A percentile compares a stretch with the other conserved stretches of the same genome.
phyloP scores from a whole-genome alignment of 2,113 vertebrate species.

The Thymallus thymallus region DNA sequence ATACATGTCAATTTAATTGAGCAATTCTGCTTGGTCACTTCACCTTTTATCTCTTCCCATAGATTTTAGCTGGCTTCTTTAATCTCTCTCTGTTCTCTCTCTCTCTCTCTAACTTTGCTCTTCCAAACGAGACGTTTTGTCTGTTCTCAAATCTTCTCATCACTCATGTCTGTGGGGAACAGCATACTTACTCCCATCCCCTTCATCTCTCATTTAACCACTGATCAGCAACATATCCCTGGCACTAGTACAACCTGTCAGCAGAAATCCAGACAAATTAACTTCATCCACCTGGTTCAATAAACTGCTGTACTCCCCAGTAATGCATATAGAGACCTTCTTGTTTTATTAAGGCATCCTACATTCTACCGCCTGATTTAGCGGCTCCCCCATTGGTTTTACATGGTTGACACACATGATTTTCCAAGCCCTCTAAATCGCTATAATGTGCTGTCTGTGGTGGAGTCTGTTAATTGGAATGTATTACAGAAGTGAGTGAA shows the following conservation, averaged over 20 bases:
- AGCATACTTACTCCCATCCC: neutral
- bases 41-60: neutral
- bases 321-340: neutral
- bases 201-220: conserved; percentile 2
- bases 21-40: neutral
- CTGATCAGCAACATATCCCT: neutral
- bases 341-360: neutral
- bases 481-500: conserved; percentile 43
- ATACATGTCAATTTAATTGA: conserved; percentile 5
- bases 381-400: conserved; percentile 25
- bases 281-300: neutral
- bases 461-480: conserved; percentile 51
- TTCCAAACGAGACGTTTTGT: neutral
- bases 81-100: neutral
- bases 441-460: conserved; percentile 56
- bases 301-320: neutral
- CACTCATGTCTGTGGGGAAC: neutral
- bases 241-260: neutral
- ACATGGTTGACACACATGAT: conserved; percentile 33
- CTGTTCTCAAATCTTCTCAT: neutral
- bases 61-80: neutral
- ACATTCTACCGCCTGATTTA: neutral
- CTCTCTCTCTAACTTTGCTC: neutral
- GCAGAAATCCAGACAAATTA: neutral
- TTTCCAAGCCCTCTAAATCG: conserved; percentile 38